These are phyloP conservation scores for Drosophila ambigua DNA, from an alignment of 1,140 invertebrate genomes.

Conservation along the genomic window DNA sequence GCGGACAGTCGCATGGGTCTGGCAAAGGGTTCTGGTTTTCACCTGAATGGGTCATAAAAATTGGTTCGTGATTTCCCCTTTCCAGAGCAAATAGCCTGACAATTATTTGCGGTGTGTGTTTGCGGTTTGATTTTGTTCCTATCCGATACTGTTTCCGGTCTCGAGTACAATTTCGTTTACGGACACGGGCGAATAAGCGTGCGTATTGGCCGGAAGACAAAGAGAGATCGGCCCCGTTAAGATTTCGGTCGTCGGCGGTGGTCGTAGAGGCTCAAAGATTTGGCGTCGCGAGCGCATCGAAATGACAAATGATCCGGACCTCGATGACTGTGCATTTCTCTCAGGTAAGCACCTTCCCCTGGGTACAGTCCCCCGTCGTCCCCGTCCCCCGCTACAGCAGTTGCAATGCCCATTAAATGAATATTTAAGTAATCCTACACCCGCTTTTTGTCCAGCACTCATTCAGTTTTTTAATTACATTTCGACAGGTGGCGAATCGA, in stretches of 20 bases:
- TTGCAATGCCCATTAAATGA: constrained; percentile 41
- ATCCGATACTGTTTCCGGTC: too few species aligned
- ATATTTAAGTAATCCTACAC: constrained; percentile 40
- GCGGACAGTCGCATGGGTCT: constrained; percentile 5
- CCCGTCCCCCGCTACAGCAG: background rate
- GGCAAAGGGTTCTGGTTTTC: constrained; percentile 24
- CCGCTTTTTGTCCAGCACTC: constrained; percentile 61
- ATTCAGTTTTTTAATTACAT: constrained; percentile 68
- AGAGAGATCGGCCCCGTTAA: constrained; percentile 84
- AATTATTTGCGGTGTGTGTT: constrained; percentile 43
- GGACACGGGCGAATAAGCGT: constrained; percentile 65
- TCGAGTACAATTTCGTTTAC: constrained; percentile 33
- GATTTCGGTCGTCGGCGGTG: constrained; percentile 84
- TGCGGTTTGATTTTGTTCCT: constrained; percentile 26
- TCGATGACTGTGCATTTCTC: constrained; percentile 96
- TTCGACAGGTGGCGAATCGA: constrained; percentile 87
- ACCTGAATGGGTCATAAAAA: constrained; percentile 46
- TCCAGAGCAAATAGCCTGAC: constrained; percentile 34
- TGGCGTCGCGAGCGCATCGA: constrained; percentile 84
- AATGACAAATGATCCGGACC: constrained; percentile 90
- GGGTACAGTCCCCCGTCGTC: too few species aligned
- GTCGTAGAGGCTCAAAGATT: constrained; percentile 83
- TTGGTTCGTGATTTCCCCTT: constrained; percentile 43
- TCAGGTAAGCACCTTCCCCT: constrained; percentile 87
- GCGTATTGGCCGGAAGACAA: constrained; percentile 84